These are phyloP conservation scores for Gymnarchus niloticus DNA, from an alignment of 2,113 vertebrate genomes.

Conservation along the genomic window DNA sequence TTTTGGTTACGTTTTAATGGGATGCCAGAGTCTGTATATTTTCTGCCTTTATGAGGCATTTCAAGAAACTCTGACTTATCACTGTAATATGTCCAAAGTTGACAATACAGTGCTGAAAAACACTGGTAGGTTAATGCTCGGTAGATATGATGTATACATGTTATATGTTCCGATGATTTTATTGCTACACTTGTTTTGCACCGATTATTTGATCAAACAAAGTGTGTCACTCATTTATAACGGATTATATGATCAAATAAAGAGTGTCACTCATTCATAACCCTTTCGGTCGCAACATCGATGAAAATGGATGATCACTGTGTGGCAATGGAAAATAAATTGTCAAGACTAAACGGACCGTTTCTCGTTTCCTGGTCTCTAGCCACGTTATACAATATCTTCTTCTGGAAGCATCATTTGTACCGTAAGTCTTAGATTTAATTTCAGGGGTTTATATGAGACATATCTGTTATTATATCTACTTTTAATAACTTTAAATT, in stretches of 20 bases:
- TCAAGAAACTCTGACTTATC: not conserved
- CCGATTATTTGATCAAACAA: constrained; percentile 12
- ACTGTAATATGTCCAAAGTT: not conserved
- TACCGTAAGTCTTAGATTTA: not conserved
- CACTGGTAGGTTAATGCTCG: not conserved
- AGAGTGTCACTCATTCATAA: constrained; percentile 35
- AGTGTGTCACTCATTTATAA: constrained; percentile 32
- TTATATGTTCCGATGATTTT: constrained; percentile 19
- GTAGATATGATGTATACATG: not conserved
- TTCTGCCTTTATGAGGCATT: not conserved
- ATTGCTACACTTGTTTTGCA: constrained; percentile 28
- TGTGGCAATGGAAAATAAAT: constrained; percentile 63
- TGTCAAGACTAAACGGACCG: constrained; percentile 57
- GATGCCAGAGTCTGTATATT: not conserved
- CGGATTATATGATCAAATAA: constrained; percentile 17
- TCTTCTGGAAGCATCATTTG: constrained; percentile 56
- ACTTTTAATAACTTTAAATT: not conserved
- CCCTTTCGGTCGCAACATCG: constrained; percentile 55
- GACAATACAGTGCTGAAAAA: not conserved
- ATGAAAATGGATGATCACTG: constrained; percentile 70
- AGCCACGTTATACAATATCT: constrained; percentile 65
- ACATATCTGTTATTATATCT: constrained; percentile 65
- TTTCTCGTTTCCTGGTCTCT: constrained; percentile 62
- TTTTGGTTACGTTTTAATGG: not conserved
- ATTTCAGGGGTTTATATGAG: constrained; percentile 39